Percentiles rank a stretch among this genome's conserved stretches.
These are phyloP conservation scores for Palythoa heliodiscus DNA, from an alignment of 92 coral and sea anemone species.

Conservation along the genomic window DNA sequence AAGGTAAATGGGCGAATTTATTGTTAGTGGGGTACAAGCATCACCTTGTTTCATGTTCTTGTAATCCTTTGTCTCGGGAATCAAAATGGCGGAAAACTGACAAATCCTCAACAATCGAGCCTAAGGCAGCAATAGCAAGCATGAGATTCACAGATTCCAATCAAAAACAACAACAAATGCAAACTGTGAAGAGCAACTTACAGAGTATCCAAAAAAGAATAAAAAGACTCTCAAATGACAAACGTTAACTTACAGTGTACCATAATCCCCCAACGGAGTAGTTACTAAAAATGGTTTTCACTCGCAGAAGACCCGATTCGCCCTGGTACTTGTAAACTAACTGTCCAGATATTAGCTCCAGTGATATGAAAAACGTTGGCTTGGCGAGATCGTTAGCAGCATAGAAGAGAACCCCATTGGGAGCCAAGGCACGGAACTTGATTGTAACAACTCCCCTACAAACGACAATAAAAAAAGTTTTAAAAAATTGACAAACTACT, in stretches of 20 bases:
- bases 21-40: constrained; percentile 29
- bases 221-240: no score
- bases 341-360: constrained; percentile 77
- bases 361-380: constrained; percentile 69
- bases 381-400: constrained; percentile 66
- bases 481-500: background rate
- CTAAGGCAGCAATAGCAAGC: constrained; percentile 40
- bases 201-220: no score
- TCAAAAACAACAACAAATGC: no score
- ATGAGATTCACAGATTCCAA: background rate
- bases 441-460: constrained; percentile 66
- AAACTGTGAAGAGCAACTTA: no score
- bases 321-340: constrained; percentile 66
- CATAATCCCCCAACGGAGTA: constrained; percentile 79
- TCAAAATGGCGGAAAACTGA: constrained; percentile 88
- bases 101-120: constrained; percentile 73
- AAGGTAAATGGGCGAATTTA: constrained; percentile 74
- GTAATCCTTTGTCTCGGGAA: constrained; percentile 80
- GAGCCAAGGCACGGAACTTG: constrained; percentile 87
- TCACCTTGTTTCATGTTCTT: constrained; percentile 46
- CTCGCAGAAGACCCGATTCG: constrained; percentile 72
- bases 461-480: background rate
- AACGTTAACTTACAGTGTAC: constrained; percentile 65
- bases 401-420: constrained; percentile 82
- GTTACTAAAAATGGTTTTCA: constrained; percentile 53